These are phyloP conservation scores for Drosophila paranaensis DNA, from an alignment of 2,888 invertebrate species.

Conservation along the genomic window DNA sequence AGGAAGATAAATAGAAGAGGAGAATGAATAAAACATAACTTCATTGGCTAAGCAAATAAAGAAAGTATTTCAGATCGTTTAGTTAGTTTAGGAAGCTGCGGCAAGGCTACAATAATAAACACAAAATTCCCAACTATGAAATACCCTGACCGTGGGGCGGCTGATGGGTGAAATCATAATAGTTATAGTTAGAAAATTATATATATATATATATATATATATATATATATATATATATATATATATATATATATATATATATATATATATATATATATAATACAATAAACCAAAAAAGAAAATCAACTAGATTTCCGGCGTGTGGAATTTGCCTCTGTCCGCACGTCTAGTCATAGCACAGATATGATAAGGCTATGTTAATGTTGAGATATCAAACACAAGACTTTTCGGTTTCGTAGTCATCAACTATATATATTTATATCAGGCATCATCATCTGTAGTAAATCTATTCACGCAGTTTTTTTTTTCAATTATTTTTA, in stretches of 20 bases:
- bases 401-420: background rate
- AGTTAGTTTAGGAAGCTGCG: slow-evolving; percentile 3
- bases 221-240: no score
- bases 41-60: slow-evolving; percentile 53
- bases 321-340: background rate
- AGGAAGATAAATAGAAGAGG: slow-evolving; percentile 1
- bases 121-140: background rate
- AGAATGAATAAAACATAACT: slow-evolving; percentile 5
- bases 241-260: no score
- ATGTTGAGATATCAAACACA: background rate
- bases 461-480: background rate
- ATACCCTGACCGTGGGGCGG: background rate
- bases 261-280: no score
- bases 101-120: background rate
- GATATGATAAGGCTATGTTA: slow-evolving; percentile 13
- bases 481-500: slow-evolving; percentile 3
- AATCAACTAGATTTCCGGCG: no score
- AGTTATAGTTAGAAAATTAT: no score
- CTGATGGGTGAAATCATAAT: background rate
- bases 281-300: no score
- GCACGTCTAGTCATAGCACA: background rate
- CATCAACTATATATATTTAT: background rate
- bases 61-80: slow-evolving; percentile 12
- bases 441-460: no score
- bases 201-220: no score